A percentile compares a stretch with the other conserved stretches of the same genome.
These are phyloP conservation scores for Oncopodura yosiiana DNA, from an alignment of 1,140 invertebrate genomes.

Conservation along the genomic window DNA sequence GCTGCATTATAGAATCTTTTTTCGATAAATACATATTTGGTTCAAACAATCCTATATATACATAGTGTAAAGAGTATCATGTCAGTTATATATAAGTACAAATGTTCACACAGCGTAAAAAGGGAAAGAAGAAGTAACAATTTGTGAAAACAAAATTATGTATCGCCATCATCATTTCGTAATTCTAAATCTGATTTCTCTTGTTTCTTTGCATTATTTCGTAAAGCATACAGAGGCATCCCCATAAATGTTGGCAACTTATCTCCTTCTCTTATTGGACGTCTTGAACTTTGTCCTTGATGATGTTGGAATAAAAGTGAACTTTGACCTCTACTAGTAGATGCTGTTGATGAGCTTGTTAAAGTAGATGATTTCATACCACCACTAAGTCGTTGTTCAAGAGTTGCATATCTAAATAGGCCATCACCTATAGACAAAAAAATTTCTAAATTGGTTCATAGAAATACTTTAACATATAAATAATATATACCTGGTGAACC, in stretches of 20 bases:
- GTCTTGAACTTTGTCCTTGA: slow-evolving; percentile 5
- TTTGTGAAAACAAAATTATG: neutral
- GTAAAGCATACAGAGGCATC: slow-evolving; percentile 53
- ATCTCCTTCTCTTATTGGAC: slow-evolving; percentile 36
- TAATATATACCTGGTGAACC: slow-evolving; percentile 65
- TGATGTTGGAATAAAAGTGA: neutral
- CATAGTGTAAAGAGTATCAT: too few species aligned
- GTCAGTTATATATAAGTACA: too few species aligned
- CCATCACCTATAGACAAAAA: too few species aligned
- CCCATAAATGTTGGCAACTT: slow-evolving; percentile 61
- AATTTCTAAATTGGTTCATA: too few species aligned
- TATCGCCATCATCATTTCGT: neutral
- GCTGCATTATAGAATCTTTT: too few species aligned
- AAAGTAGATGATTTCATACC: neutral
- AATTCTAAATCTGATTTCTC: slow-evolving; percentile 18
- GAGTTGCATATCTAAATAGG: neutral
- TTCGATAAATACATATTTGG: too few species aligned
- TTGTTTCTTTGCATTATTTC: slow-evolving; percentile 33
- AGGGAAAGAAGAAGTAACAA: neutral
- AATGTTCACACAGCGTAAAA: too few species aligned
- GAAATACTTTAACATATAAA: too few species aligned
- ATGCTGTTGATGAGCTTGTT: neutral
- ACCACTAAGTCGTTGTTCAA: neutral
- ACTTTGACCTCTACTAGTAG: slow-evolving; percentile 3
- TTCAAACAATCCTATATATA: too few species aligned